phyloP scores from a whole-genome alignment of 64 coral and sea anemone species.

The Orbicella faveolata region DNA sequence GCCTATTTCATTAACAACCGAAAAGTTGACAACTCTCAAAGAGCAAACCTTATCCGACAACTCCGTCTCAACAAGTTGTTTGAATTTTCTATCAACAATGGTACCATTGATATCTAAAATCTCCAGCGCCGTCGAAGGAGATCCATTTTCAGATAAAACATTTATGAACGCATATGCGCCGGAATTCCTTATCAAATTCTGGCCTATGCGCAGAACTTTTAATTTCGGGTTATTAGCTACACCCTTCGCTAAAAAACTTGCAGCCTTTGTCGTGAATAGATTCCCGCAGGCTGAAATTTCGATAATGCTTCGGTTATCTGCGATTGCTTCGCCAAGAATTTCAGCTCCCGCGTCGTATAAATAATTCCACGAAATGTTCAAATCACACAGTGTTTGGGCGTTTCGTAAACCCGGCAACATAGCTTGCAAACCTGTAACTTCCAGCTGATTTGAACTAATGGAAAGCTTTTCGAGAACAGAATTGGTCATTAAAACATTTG shows the following conservation, averaged over 20 bases:
- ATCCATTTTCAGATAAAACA: slow-evolving; percentile 19
- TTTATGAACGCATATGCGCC: slow-evolving; percentile 49
- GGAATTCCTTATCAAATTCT: slow-evolving; percentile 75
- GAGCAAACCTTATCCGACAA: neutral
- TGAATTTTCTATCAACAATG: slow-evolving; percentile 47
- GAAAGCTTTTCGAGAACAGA: slow-evolving; percentile 46
- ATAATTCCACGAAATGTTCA: slow-evolving; percentile 95
- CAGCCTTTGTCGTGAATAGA: slow-evolving; percentile 57
- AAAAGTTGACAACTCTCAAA: slow-evolving; percentile 20
- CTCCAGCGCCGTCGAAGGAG: slow-evolving; percentile 14
- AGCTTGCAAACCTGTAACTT: slow-evolving; percentile 39
- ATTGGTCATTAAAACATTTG: slow-evolving; percentile 38
- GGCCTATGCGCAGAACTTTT: slow-evolving; percentile 57
- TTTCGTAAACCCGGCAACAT: slow-evolving; percentile 48
- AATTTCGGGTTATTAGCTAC: slow-evolving; percentile 57
- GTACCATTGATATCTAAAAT: slow-evolving; percentile 72
- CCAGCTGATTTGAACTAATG: slow-evolving; percentile 62
- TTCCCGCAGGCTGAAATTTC: slow-evolving; percentile 80
- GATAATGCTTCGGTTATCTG: slow-evolving; percentile 47
- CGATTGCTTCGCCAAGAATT: slow-evolving; percentile 54
- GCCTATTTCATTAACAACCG: neutral
- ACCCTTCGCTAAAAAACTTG: slow-evolving; percentile 53
- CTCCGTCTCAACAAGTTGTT: neutral
- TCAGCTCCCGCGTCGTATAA: slow-evolving; percentile 68
- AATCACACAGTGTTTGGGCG: slow-evolving; percentile 26